Evolutionary conservation across 2,888 invertebrate genomes (phyloP).

Genomic region (Lapara coniferarum): DNA sequence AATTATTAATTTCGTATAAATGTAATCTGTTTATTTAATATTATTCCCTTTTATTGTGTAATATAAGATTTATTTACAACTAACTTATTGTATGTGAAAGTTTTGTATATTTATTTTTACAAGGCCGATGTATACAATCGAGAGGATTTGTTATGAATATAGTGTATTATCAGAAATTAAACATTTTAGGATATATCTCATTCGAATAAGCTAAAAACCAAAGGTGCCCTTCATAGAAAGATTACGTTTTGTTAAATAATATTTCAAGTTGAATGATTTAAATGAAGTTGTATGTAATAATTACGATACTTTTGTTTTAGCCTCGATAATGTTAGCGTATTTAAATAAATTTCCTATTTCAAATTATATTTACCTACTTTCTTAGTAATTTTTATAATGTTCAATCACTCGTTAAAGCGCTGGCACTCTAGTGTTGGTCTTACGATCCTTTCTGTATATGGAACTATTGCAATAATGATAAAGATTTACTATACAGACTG

Average conservation of each 20-base stretch:
- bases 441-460: conserved; percentile 71
- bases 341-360: conserved; percentile 80
- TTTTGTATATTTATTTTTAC: conserved; percentile 76
- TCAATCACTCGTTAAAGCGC: conserved; percentile 82
- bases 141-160: conserved; percentile 78
- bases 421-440: conserved; percentile 83
- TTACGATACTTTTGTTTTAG: conserved; percentile 80
- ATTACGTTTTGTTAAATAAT: conserved; percentile 83
- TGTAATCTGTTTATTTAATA: conserved; percentile 75
- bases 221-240: conserved; percentile 91
- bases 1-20: conserved; percentile 68
- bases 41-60: conserved; percentile 73
- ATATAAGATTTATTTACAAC: conserved; percentile 82
- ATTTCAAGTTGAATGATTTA: conserved; percentile 82
- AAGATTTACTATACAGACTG: conserved; percentile 11
- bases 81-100: conserved; percentile 72
- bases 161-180: conserved; percentile 80
- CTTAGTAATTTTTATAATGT: conserved; percentile 80
- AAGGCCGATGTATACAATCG: conserved; percentile 75
- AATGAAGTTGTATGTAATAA: conserved; percentile 80
- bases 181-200: conserved; percentile 83
- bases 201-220: conserved; percentile 91
- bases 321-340: conserved; percentile 80
- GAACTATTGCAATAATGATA: conserved; percentile 64
- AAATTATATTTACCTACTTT: conserved; percentile 83